Evolutionary conservation across 1,140 invertebrate species (phyloP), one percentile per base, ranked within the genome.

Genomic region (Eriocheir sinensis): DNA sequence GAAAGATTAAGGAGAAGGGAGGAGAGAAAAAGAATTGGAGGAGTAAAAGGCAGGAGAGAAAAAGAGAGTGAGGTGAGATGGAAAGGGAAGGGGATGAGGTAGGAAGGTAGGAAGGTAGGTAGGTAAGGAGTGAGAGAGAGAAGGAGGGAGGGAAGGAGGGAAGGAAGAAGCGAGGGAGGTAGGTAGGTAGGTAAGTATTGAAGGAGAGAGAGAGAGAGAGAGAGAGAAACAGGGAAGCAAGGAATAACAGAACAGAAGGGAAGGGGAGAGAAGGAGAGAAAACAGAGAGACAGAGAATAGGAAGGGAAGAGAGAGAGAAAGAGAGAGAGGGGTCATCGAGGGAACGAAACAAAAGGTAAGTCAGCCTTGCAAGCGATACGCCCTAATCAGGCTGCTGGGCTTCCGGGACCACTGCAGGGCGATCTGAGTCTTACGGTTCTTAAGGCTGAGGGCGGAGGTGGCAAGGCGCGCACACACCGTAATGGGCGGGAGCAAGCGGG

Each of bases 351-450:
- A 4, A 4, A 72, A n/a, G 60, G 60, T 72, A 72, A 72, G 60
- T n/a, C 21, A 72, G 60, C 60, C 60, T 72, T 72, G 60, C 60
- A 72, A 72, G 60, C 60, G 60, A 72, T 72, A 72, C 27, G 60
- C 9, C 60, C 60, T 72, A 72, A 72, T 72, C 60, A 72, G 21
- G 17, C 21, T 21, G 4, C 60, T 72, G 6, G 60, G 17, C 21
- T 72, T 21, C n/a, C 27, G 27, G 60, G 60, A n/a, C 12, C 21
- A n/a, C 60, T 72, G 27, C 60, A 72, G 21, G 60, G 27, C 60
- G n/a, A n/a, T 72, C n/a, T 72, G 60, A n/a, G 27, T 72, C 60
- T 72, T 72, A 2, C 60, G 0, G 4, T 3, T n/a, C 27, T 21
- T 8, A 4, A 6, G 27, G 60, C 21, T 72, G 6, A 21, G 21